A percentile compares a stretch with the other conserved stretches of the same genome.
Conservation (phyloP, 2,113 vertebrate genomes). For the Ancistrus triradiatus region DNA sequence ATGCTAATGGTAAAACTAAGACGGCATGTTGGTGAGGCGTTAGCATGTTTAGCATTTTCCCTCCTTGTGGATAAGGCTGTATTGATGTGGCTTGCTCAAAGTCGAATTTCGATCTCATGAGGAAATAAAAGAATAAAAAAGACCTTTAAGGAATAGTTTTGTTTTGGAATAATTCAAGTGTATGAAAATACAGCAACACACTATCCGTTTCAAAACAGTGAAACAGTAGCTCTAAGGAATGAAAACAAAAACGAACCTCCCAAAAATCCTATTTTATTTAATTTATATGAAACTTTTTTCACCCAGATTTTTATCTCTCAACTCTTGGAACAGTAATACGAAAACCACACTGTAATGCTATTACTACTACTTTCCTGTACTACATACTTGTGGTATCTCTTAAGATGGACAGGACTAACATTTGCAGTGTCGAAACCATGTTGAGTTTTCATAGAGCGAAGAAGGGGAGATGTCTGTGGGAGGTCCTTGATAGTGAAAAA, state of each 20-base stretch:
- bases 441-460: not conserved
- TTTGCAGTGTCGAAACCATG: constrained; percentile 1
- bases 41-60: constrained; percentile 42
- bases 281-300: no score
- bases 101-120: constrained; percentile 18
- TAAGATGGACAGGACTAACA: constrained; percentile 1
- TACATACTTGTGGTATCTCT: not conserved
- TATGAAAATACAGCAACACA: constrained; percentile 26
- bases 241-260: constrained; percentile 5
- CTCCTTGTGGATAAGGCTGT: constrained; percentile 25
- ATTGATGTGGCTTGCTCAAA: constrained; percentile 39
- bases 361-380: not conserved
- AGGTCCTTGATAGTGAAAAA: not conserved
- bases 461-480: not conserved
- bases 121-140: constrained; percentile 15
- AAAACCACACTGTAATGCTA: no score
- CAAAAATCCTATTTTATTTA: constrained; percentile 1
- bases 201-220: constrained; percentile 22
- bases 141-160: constrained; percentile 16
- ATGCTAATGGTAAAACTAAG: constrained; percentile 49
- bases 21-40: constrained; percentile 35
- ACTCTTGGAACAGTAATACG: no score
- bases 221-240: constrained; percentile 1
- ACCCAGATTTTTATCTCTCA: no score
- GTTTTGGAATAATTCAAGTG: constrained; percentile 22